Conservation (phyloP, 2,113 vertebrate genomes). For the Sebastes fasciatus region DNA sequence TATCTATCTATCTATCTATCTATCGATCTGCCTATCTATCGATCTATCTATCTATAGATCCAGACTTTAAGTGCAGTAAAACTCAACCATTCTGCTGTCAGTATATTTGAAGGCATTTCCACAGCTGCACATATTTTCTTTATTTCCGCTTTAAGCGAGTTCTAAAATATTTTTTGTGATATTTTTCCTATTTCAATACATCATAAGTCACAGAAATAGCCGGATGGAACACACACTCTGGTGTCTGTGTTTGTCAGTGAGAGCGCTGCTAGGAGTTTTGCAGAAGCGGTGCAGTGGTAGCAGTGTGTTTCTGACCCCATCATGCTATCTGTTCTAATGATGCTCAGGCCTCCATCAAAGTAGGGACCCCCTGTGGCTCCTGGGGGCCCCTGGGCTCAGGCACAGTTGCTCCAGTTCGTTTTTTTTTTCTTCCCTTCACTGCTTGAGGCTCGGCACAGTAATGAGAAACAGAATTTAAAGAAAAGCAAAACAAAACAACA, state of each 20-base stretch:
- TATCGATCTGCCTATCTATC: constrained; percentile 19
- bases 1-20: constrained; percentile 15
- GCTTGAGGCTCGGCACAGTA: constrained; percentile 75
- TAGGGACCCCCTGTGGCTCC: constrained; percentile 79
- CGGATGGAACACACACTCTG: constrained; percentile 46
- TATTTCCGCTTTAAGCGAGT: constrained; percentile 23
- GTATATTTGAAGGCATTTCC: not conserved
- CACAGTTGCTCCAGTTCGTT: constrained; percentile 69
- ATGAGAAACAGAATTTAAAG: constrained; percentile 81
- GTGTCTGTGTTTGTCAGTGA: constrained; percentile 55
- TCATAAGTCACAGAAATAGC: constrained; percentile 44
- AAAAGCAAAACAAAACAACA: constrained; percentile 77
- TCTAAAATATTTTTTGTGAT: constrained; percentile 24
- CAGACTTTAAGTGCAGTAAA: not conserved
- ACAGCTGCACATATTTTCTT: constrained; percentile 17
- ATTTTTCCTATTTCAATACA: constrained; percentile 29
- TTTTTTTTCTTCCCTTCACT: constrained; percentile 61
- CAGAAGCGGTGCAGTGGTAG: constrained; percentile 59
- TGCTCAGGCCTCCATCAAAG: constrained; percentile 84
- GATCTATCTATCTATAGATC: constrained; percentile 3
- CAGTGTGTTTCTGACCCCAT: constrained; percentile 78
- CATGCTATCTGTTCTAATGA: constrained; percentile 84
- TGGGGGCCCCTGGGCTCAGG: constrained; percentile 77
- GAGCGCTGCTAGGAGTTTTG: constrained; percentile 63
- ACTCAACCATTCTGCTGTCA: not conserved